Conservation (phyloP, 2,113 vertebrate genomes). For the Esox niger region DNA sequence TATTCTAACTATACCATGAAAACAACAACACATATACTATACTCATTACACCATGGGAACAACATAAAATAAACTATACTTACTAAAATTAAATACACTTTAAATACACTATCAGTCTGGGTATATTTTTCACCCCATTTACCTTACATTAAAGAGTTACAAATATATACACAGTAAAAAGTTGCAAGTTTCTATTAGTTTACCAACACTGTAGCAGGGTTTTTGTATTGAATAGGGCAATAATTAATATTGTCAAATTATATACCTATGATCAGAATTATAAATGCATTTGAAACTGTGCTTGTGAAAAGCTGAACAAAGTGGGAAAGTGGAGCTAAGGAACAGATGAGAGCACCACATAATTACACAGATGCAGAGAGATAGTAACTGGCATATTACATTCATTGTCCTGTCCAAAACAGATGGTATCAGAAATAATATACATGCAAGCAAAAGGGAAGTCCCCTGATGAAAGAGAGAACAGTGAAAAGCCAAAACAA, state of each 20-base stretch:
- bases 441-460: slow-evolving; percentile 24
- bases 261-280: neutral
- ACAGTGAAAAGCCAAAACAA: slow-evolving; percentile 30
- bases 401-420: slow-evolving; percentile 35
- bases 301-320: slow-evolving; percentile 26
- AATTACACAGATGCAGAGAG: slow-evolving; percentile 33
- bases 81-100: too few species aligned
- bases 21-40: neutral
- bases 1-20: too few species aligned
- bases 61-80: too few species aligned
- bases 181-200: too few species aligned
- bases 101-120: too few species aligned
- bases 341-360: slow-evolving; percentile 31
- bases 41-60: too few species aligned
- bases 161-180: too few species aligned
- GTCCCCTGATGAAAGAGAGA: slow-evolving; percentile 32
- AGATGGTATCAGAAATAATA: slow-evolving; percentile 48
- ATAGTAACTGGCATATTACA: slow-evolving; percentile 35
- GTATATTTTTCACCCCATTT: neutral
- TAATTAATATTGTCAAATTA: too few species aligned
- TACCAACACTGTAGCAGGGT: too few species aligned
- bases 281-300: slow-evolving; percentile 8
- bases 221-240: too few species aligned
- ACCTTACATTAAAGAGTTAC: too few species aligned
- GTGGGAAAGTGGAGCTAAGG: slow-evolving; percentile 21